Conservation (phyloP, 2,113 vertebrate genomes). For the Blennius ocellaris region DNA sequence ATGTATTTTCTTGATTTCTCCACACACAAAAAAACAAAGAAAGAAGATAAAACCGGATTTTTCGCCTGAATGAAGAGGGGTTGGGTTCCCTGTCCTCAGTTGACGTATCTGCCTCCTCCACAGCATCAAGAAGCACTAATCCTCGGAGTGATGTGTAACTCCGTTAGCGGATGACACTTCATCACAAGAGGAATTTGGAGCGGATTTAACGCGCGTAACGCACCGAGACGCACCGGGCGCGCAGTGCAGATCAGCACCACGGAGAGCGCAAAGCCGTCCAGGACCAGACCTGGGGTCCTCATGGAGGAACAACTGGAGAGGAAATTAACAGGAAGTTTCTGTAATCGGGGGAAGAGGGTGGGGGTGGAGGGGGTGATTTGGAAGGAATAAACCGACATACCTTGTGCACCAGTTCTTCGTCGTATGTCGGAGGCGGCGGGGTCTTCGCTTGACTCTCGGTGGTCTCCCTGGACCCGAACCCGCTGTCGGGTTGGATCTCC, state of each 20-base stretch:
- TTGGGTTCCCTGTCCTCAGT: too few relatives aligned
- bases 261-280: constrained; percentile 31
- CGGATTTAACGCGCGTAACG: neutral
- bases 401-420: constrained; percentile 86
- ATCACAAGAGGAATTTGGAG: neutral
- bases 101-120: neutral
- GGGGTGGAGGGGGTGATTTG: too few relatives aligned
- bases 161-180: neutral
- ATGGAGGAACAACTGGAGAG: too few relatives aligned
- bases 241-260: constrained; percentile 50
- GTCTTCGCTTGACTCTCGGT: constrained; percentile 55
- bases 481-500: constrained; percentile 74
- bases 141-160: neutral
- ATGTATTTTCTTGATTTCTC: too few relatives aligned
- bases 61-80: too few relatives aligned
- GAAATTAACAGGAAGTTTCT: neutral
- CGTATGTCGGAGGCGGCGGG: constrained; percentile 61
- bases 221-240: too few relatives aligned
- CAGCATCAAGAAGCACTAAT: neutral
- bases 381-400: constrained; percentile 63
- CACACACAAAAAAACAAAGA: too few relatives aligned
- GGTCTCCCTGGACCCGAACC: constrained; percentile 60
- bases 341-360: too few relatives aligned
- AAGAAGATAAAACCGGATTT: too few relatives aligned
- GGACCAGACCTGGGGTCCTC: too few relatives aligned